Base-by-base conservation (phyloP, 1,140 invertebrate genomes). In the Parasteatoda tepidariorum region DNA sequence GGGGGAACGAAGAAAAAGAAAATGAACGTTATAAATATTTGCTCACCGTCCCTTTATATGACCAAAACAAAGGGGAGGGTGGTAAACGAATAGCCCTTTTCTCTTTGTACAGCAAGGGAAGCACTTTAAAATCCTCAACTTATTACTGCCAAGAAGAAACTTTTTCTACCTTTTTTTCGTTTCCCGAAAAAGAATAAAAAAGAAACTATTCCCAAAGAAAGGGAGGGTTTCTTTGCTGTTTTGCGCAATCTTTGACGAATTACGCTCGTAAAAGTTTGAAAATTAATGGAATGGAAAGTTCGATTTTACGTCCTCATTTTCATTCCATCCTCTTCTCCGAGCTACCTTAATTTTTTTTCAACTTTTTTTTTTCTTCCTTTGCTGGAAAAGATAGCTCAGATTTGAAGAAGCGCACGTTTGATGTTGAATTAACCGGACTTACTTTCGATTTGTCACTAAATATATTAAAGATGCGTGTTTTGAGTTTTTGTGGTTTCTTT, bases 251-350 rank as follows among this genome's bases (percentile, higher is more conserved):
- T 66, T 78, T 78, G 61, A 78, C 34, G 74, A 78, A 78, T 66
- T 66, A 78, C 74, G 34, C 24, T 78, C 74, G 74, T 78, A 78
- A 78, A 78, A 78, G 18, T 66, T 78, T 55, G 74, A 48, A 78
- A 78, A 78, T 78, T 78, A 78, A 78, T 78, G 74, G 74, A 64
- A 41, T 55, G 62, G 62, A 78, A 66, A 66, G 59, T 78, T 78
- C 61, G 62, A 78, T 78, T 66, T 66, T 78, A 55, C 61, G 26
- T 66, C 18, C 30, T 57, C 31, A 73, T 73, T 73, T 33, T 28
- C n/a, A n/a, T n/a, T n/a, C n/a, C n/a, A n/a, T n/a, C n/a, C n/a
- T n/a, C n/a, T n/a, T n/a, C n/a, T n/a, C n/a, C n/a, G n/a, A n/a
- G n/a, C n/a, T n/a, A n/a, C n/a, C n/a, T n/a, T n/a, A n/a, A n/a